Evolutionary conservation across 2,113 vertebrate genomes (phyloP).

Genomic region (Chelonoidis abingdonii): DNA sequence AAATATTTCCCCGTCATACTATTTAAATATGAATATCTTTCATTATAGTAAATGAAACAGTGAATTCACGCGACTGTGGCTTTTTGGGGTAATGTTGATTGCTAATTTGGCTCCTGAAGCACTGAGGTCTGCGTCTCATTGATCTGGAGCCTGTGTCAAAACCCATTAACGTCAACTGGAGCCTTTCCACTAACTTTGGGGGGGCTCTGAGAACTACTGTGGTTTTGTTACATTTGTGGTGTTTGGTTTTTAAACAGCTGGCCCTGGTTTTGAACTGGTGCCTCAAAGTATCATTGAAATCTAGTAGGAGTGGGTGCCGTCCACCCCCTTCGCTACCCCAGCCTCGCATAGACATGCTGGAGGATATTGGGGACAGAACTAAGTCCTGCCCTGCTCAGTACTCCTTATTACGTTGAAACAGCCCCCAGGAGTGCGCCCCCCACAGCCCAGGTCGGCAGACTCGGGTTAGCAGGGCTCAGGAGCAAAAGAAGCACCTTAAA

Average conservation of each 20-base stretch:
- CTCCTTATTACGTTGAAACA: neutral
- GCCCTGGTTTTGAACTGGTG: rapidly evolving
- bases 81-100: too few species aligned
- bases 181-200: neutral
- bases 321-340: neutral
- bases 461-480: neutral
- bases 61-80: too few species aligned
- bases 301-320: neutral
- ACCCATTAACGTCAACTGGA: neutral
- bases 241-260: neutral
- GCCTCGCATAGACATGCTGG: neutral
- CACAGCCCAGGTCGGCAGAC: neutral
- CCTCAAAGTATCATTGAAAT: neutral
- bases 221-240: neutral
- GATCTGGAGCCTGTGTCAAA: neutral
- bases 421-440: neutral
- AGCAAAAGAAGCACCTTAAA: too few species aligned
- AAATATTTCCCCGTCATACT: too few species aligned
- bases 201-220: too few species aligned
- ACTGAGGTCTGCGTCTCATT: too few species aligned
- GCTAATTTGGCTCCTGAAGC: too few species aligned
- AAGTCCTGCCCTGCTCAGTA: neutral
- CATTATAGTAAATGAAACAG: too few species aligned
- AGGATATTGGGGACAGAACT: neutral
- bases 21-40: too few species aligned